Conservation (phyloP, 2,113 vertebrate genomes). For the Melanotaenia duboulayi region DNA sequence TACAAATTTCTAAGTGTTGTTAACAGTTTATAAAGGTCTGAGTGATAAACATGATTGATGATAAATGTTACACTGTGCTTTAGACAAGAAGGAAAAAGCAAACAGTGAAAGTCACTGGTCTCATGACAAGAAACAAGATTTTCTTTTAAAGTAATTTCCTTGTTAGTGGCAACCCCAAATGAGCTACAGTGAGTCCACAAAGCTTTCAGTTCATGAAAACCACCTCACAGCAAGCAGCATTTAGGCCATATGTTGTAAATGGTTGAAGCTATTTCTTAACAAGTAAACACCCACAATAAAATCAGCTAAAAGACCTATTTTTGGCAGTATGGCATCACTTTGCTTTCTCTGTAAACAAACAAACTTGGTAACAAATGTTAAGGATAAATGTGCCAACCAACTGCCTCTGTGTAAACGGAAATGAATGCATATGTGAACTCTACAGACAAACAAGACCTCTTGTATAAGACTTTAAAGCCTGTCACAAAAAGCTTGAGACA, state of each 20-base stretch:
- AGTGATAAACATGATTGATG: conserved; percentile 1
- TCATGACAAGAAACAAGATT: conserved; percentile 60
- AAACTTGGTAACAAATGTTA: conserved; percentile 21
- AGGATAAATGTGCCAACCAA: conserved; percentile 41
- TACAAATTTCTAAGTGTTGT: not conserved
- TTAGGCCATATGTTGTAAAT: conserved; percentile 12
- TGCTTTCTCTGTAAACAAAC: conserved; percentile 4
- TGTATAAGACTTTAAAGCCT: conserved; percentile 53
- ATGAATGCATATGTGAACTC: conserved; percentile 48
- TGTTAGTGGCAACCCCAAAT: conserved; percentile 9
- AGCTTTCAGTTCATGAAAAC: conserved; percentile 32
- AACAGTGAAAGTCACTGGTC: conserved; percentile 31
- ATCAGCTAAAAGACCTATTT: not conserved
- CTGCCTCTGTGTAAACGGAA: conserved; percentile 29
- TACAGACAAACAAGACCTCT: conserved; percentile 38
- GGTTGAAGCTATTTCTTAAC: not conserved
- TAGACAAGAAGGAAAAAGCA: not conserved
- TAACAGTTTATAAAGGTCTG: conserved; percentile 17
- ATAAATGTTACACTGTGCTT: conserved; percentile 24
- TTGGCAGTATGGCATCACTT: not conserved
- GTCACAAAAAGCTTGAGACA: conserved; percentile 65
- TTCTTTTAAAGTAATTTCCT: conserved; percentile 34
- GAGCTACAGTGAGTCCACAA: conserved; percentile 13
- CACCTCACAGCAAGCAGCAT: conserved; percentile 18
- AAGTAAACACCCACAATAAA: not conserved